phyloP scores from a whole-genome alignment of 23 tunicate species.

The Corella eumyota region DNA sequence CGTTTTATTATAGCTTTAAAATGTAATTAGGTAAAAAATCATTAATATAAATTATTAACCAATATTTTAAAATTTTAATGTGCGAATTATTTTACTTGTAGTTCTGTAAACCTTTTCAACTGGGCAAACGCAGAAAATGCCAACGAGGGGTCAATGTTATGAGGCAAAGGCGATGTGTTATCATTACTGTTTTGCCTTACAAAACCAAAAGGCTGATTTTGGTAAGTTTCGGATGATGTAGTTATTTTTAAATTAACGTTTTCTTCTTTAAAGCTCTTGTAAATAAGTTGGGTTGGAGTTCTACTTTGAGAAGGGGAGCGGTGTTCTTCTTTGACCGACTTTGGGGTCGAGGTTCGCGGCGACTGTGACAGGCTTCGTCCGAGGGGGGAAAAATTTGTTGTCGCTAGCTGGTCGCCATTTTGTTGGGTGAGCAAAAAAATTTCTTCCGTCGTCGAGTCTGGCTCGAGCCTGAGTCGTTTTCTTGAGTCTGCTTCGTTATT shows the following conservation, averaged over 20 bases:
- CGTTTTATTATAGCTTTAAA: too few relatives aligned
- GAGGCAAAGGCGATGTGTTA: too few relatives aligned
- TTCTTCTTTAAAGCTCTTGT: too few relatives aligned
- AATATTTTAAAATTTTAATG: too few relatives aligned
- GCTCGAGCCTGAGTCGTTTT: constrained; percentile 5
- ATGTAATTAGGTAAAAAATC: too few relatives aligned
- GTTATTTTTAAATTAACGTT: not conserved
- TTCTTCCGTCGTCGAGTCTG: too few relatives aligned
- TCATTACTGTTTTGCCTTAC: too few relatives aligned
- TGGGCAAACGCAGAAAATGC: constrained; percentile 21
- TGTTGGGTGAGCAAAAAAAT: not conserved
- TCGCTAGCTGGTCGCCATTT: not conserved
- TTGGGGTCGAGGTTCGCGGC: constrained; percentile 3
- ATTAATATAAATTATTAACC: too few relatives aligned
- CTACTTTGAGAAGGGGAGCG: not conserved
- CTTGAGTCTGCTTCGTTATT: not conserved
- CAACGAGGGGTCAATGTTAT: too few relatives aligned
- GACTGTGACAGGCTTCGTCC: not conserved
- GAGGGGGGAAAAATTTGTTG: too few relatives aligned
- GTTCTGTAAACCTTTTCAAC: constrained; percentile 27
- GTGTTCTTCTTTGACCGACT: not conserved
- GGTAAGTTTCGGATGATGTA: not conserved
- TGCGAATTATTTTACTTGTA: constrained; percentile 27
- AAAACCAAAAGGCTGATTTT: not conserved
- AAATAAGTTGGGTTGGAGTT: too few relatives aligned